These are phyloP conservation scores for Dufourea novaeangliae DNA, from an alignment of 1,140 invertebrate species.

Conservation along the genomic window DNA sequence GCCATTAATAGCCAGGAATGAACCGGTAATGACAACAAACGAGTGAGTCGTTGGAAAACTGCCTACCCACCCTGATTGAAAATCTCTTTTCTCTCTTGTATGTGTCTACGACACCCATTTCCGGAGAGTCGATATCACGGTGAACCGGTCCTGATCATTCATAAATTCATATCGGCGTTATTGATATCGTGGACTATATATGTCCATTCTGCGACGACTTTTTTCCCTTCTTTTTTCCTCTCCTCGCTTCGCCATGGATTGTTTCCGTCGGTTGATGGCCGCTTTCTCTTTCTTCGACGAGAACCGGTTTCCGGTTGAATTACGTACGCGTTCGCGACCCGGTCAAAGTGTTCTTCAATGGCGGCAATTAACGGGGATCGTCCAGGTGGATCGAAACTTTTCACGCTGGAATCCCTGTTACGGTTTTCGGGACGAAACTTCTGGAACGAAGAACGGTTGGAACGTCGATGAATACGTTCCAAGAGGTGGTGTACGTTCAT, in stretches of 20 bases:
- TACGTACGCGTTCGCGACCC: not conserved
- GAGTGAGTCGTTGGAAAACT: conserved; percentile 19
- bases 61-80: not conserved
- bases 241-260: not conserved
- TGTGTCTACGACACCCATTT: too few relatives aligned
- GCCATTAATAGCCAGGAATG: conserved; percentile 35
- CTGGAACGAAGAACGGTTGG: too few relatives aligned
- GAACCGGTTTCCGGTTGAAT: conserved; percentile 40
- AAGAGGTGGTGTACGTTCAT: not conserved
- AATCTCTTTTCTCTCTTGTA: not conserved
- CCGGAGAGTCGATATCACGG: conserved; percentile 13
- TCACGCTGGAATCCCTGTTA: too few relatives aligned
- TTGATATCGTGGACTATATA: conserved; percentile 38
- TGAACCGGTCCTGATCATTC: conserved; percentile 54
- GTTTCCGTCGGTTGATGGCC: conserved; percentile 18
- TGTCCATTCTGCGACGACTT: not conserved
- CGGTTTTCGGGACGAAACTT: too few relatives aligned
- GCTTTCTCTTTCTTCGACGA: conserved; percentile 43
- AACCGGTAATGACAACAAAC: conserved; percentile 5
- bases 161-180: conserved; percentile 52
- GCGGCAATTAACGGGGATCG: not conserved
- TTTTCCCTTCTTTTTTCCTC: not conserved
- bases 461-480: not conserved
- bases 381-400: not conserved
- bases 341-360: conserved; percentile 38